These are phyloP conservation scores for Battus philenor DNA, from an alignment of 1,140 invertebrate species.

Conservation along the genomic window DNA sequence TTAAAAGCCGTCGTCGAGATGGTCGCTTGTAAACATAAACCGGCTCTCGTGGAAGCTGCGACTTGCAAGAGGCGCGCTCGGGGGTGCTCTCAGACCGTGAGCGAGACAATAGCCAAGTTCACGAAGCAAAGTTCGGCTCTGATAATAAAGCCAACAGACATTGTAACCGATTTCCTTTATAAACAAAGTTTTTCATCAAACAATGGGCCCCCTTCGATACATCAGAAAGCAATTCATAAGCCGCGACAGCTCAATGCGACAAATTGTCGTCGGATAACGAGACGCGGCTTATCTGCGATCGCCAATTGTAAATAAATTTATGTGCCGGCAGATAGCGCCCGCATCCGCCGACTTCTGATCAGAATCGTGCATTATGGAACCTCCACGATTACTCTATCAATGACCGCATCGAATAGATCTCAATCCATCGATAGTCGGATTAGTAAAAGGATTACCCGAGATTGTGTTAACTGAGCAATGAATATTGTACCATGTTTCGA, in stretches of 20 bases:
- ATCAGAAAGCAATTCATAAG: slow-evolving; percentile 33
- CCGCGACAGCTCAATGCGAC: slow-evolving; percentile 32
- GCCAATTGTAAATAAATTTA: slow-evolving; percentile 49
- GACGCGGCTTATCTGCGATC: slow-evolving; percentile 36
- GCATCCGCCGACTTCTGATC: slow-evolving; percentile 34
- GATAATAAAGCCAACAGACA: no score
- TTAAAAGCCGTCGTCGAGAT: no score
- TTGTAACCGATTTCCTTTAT: no score
- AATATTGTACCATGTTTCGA: neutral
- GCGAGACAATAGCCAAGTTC: no score
- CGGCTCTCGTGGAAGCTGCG: no score
- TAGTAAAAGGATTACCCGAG: neutral
- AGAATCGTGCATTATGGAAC: slow-evolving; percentile 3
- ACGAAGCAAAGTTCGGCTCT: no score
- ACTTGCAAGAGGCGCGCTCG: no score
- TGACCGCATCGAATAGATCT: neutral
- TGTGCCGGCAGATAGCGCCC: slow-evolving; percentile 36
- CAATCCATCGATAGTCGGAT: slow-evolving; percentile 9
- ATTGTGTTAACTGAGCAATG: neutral
- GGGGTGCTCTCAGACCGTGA: no score
- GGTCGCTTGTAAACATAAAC: no score
- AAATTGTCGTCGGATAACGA: slow-evolving; percentile 43
- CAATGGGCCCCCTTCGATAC: slow-evolving; percentile 7
- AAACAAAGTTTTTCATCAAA: slow-evolving; percentile 7
- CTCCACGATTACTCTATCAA: neutral